Conservation (phyloP, 2,888 invertebrate genomes). For the Coenonympha arcania region DNA sequence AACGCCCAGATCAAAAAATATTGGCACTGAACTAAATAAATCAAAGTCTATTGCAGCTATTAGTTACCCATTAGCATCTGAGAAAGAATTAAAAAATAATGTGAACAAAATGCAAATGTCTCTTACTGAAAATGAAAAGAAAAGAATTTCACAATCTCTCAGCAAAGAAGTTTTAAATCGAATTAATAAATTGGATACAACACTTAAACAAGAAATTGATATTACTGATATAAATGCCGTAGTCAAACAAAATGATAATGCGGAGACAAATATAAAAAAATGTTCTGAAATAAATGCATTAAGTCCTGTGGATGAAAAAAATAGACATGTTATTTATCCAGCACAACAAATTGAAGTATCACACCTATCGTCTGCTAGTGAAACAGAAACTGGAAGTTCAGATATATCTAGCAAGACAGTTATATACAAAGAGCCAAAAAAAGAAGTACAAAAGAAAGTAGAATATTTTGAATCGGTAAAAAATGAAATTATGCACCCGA, state of each 20-base stretch:
- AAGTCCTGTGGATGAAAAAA: slow-evolving; percentile 71
- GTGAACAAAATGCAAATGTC: slow-evolving; percentile 68
- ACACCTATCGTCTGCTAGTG: slow-evolving; percentile 73
- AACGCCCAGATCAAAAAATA: slow-evolving; percentile 53
- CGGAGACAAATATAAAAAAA: slow-evolving; percentile 13
- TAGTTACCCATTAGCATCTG: slow-evolving; percentile 55
- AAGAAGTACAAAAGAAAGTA: slow-evolving; percentile 81
- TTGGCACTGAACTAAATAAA: slow-evolving; percentile 59
- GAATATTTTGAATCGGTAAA: slow-evolving; percentile 85
- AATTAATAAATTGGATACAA: slow-evolving; percentile 41
- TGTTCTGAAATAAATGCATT: slow-evolving; percentile 34
- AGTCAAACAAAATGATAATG: slow-evolving; percentile 11
- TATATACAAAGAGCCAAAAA: slow-evolving; percentile 74
- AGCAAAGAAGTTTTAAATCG: slow-evolving; percentile 82
- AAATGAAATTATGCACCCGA: slow-evolving; percentile 62
- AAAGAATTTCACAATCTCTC: slow-evolving; percentile 79
- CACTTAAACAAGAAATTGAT: background rate
- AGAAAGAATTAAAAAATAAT: slow-evolving; percentile 66
- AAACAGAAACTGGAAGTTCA: slow-evolving; percentile 82
- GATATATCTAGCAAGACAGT: slow-evolving; percentile 82
- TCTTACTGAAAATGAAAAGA: slow-evolving; percentile 80
- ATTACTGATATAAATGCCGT: background rate
- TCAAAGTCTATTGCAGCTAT: slow-evolving; percentile 75
- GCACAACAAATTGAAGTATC: slow-evolving; percentile 48
- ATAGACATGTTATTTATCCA: slow-evolving; percentile 40